These are phyloP conservation scores for Tragulus kanchil DNA, from an alignment of 2,113 vertebrate genomes.

Conservation along the genomic window DNA sequence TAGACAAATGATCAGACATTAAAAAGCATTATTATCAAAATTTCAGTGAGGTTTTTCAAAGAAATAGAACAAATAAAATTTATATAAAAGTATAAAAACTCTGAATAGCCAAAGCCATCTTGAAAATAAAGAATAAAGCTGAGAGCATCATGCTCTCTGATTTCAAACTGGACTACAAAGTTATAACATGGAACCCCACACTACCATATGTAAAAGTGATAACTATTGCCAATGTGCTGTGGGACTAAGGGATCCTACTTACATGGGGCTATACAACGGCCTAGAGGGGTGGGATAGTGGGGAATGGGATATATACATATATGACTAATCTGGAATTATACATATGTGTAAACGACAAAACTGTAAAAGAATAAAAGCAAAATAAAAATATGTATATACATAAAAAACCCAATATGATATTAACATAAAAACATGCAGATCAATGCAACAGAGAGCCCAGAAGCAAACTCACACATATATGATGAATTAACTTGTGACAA, in stretches of 20 bases:
- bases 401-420: background rate
- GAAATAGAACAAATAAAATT: background rate
- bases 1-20: background rate
- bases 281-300: too few relatives aligned
- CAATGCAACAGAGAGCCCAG: background rate
- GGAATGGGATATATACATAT: too few relatives aligned
- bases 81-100: background rate
- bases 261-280: too few relatives aligned
- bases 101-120: background rate
- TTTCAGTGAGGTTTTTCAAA: background rate
- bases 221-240: too few relatives aligned
- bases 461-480: background rate
- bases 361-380: too few relatives aligned
- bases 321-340: too few relatives aligned
- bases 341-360: too few relatives aligned
- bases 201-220: too few relatives aligned
- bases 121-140: background rate
- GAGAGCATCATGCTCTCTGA: background rate
- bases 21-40: background rate
- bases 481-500: background rate
- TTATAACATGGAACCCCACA: too few relatives aligned
- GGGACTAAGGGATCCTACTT: too few relatives aligned
- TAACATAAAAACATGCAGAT: background rate
- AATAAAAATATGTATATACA: too few relatives aligned
- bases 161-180: background rate